Conservation (phyloP, 2,113 vertebrate species). For the Percopsis transmontana region DNA sequence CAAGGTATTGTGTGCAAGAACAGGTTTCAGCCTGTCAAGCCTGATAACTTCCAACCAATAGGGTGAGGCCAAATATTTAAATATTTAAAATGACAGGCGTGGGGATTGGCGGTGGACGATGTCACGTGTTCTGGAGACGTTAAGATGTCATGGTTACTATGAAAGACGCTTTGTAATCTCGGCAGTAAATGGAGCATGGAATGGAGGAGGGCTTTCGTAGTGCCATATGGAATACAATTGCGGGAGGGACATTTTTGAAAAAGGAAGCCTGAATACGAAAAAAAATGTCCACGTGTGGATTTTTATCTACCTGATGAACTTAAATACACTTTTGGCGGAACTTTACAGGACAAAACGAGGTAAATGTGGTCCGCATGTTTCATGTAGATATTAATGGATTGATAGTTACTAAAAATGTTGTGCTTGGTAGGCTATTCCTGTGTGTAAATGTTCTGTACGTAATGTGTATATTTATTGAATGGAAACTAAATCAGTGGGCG, state of each 20-base stretch:
- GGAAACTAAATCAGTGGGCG: neutral
- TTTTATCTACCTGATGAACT: neutral
- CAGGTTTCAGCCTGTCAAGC: neutral
- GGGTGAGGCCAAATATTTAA: conserved; percentile 57
- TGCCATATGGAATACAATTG: conserved; percentile 40
- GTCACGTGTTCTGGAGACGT: conserved; percentile 57
- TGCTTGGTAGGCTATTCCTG: no score
- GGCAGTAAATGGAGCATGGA: conserved; percentile 6
- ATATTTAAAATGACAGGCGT: conserved; percentile 42
- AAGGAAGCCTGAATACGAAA: neutral
- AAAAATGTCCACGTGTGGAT: conserved; percentile 19
- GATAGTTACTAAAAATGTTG: no score
- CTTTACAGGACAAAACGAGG: neutral
- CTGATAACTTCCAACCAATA: conserved; percentile 58
- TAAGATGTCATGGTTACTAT: conserved; percentile 78
- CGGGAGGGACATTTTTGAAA: conserved; percentile 22
- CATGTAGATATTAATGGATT: no score
- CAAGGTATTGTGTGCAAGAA: neutral
- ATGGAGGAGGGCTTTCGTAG: conserved; percentile 9
- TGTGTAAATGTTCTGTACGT: no score
- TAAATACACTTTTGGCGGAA: neutral
- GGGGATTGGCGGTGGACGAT: conserved; percentile 39
- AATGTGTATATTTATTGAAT: no score
- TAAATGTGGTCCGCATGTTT: neutral
- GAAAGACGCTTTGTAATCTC: conserved; percentile 77